Evolutionary conservation across 2,113 vertebrate genomes (phyloP).

Genomic region (Rhea americana): DNA sequence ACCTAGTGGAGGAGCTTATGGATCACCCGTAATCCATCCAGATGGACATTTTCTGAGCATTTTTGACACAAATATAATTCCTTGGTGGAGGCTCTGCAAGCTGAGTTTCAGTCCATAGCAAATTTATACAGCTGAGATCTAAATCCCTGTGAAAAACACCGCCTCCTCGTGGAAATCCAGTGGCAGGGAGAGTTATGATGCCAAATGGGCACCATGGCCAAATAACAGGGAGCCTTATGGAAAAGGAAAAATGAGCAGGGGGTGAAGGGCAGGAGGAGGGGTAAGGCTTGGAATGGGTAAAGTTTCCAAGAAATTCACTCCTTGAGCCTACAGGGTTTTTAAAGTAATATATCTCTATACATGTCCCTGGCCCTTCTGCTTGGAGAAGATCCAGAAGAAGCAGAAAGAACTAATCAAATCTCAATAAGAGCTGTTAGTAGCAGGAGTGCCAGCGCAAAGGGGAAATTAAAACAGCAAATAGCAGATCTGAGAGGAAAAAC

Average conservation of each 20-base stretch:
- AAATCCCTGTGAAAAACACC: constrained; percentile 61
- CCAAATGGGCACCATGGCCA: constrained; percentile 49
- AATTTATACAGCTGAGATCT: constrained; percentile 65
- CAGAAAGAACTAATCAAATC: constrained; percentile 63
- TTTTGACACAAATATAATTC: constrained; percentile 27
- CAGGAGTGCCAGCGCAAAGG: constrained; percentile 22
- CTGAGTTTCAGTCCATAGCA: background rate
- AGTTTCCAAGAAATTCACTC: constrained; percentile 57
- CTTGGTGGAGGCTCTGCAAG: background rate
- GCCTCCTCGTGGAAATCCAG: constrained; percentile 64
- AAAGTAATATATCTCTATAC: constrained; percentile 65
- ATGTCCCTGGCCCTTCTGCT: constrained; percentile 50
- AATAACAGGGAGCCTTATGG: constrained; percentile 56
- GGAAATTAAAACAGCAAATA: constrained; percentile 35
- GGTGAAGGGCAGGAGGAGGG: constrained; percentile 13
- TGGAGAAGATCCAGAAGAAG: constrained; percentile 65
- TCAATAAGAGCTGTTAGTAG: constrained; percentile 54
- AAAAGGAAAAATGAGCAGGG: constrained; percentile 48
- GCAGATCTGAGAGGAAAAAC: background rate
- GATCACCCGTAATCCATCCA: background rate
- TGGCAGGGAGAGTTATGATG: constrained; percentile 13
- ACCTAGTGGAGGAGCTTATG: background rate
- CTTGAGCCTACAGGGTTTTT: constrained; percentile 48
- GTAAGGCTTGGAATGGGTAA: constrained; percentile 39
- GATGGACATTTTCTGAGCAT: background rate